Base-by-base conservation (phyloP, 2,113 vertebrate species). In the Sprattus sprattus region DNA sequence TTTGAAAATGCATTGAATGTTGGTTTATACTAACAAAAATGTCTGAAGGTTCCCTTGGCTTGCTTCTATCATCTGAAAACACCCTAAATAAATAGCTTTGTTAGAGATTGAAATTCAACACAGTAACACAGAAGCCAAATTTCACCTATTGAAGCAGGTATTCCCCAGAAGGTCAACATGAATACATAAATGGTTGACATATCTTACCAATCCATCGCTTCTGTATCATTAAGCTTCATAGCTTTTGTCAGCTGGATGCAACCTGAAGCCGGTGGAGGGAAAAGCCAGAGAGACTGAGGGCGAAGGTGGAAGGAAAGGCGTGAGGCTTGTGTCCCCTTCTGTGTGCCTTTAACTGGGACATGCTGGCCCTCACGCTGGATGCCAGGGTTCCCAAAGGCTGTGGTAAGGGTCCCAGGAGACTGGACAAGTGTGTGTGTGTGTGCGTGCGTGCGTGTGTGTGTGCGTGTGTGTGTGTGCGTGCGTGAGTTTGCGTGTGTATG, bases 291-390 rank as follows among this genome's bases (percentile, higher is more conserved):
- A 49, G 47, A 11, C 47, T 2, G 49, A 50, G 83, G 78, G 50
- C 83, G 80, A 60, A 28, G 50, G 20, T 28, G n/a, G 92, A 92
- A 9, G 84, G 89, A 91, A 90, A 92, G 93, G 71, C 83, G 15
- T 47, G 3, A 91, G 92, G 87, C 86, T 90, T 87, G 86, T 91
- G 89, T 93, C 88, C 90, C 86, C 87, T 91, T 83, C 0, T 3
- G 86, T 90, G 52, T 83, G 82, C 11, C 82, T 86, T 91, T 90
- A 89, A 82, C 60, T 20, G 39, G 91, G 92, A 90, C 20, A 83
- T 81, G 84, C 82, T 88, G 84, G 81, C 81, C 64, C 81, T 39
- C 10, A 16, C 3, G 44, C 82, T 46, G 81, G 47, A 81, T 60
- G 54, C 54, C 54, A 60, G 54, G 54, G 54, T 60, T 20, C 54